phyloP scores from a whole-genome alignment of 2,888 invertebrate genomes.

The Hydropsyche betteni region DNA sequence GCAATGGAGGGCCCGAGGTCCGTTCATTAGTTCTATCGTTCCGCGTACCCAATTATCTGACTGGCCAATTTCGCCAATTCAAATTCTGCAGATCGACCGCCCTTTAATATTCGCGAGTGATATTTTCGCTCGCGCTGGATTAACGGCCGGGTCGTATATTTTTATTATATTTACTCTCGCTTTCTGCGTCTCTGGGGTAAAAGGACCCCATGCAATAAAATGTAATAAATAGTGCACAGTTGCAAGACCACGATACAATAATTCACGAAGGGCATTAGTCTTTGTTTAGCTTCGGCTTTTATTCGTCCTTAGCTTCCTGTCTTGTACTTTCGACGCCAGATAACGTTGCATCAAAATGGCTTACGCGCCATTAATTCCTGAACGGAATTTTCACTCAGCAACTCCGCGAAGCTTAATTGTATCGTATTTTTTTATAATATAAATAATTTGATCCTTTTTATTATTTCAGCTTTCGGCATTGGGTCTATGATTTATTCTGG shows the following conservation, averaged over 20 bases:
- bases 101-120: too few species aligned
- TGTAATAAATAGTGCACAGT: constrained; percentile 25
- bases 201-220: constrained; percentile 3
- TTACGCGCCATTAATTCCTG: constrained; percentile 43
- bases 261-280: constrained; percentile 30
- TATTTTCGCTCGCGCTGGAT: too few species aligned
- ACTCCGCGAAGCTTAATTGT: constrained; percentile 5
- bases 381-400: constrained; percentile 12
- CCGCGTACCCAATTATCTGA: constrained; percentile 11
- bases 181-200: too few species aligned
- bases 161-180: too few species aligned
- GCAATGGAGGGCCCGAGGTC: neutral
- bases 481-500: constrained; percentile 98
- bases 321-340: constrained; percentile 10
- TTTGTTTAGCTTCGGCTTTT: constrained; percentile 22
- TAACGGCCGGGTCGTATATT: too few species aligned
- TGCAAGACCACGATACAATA: constrained; percentile 8
- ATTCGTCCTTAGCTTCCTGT: constrained; percentile 11
- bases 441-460: constrained; percentile 30
- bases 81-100: too few species aligned
- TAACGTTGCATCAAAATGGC: constrained; percentile 37
- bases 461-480: constrained; percentile 86
- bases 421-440: neutral
- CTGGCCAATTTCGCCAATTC: neutral
- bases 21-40: constrained; percentile 21